Base-by-base conservation (phyloP, 2,113 vertebrate species). In the Hippocampus guttulatus region DNA sequence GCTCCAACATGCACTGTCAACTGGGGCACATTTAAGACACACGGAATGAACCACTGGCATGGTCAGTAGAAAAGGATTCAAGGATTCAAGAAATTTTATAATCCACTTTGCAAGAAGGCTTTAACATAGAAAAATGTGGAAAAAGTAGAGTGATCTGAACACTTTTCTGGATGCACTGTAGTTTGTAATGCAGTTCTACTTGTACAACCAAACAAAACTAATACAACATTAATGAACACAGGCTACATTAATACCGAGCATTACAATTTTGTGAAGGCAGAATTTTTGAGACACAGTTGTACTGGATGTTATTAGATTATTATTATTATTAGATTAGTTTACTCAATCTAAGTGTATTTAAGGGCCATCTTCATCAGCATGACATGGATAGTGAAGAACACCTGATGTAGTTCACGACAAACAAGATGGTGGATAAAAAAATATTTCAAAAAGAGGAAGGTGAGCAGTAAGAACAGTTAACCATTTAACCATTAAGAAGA, bases 371-470 rank as follows among this genome's bases (percentile, higher is more conserved):
- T 23, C 2, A 33, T 20, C 69, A 64, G 20, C 52, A 63, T 20
- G 45, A 38, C 38, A 74, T 23, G 49, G 7, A 49, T 77, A 60
- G 61, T 69, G 33, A 16, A 74, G 23, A 14, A 47, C n/a, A 43
- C 43, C 62, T 38, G 21, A 41, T 43, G 14, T 15, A 65, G 23
- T 47, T 65, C n/a, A 45, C 27, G 18, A 8, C 41, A 16, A n/a
- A 25, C 64, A 47, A 47, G n/a, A 47, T 15, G 18, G 30, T 65
- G 21, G 12, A 62, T 67, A 68, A 57, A 51, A 20, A 8, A 6
- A 6, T 38, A 67, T 18, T 67, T 47, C 2, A 27, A 41, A 65
- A 47, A 18, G 64, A 65, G 5, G 40, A 65, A 10, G 43, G 8
- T 47, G 64, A 47, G 12, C 64, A 47, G 27, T 49, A 18, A 27